Base-by-base conservation (phyloP, 2,797 vertebrate species). In the Pampus argenteus region DNA sequence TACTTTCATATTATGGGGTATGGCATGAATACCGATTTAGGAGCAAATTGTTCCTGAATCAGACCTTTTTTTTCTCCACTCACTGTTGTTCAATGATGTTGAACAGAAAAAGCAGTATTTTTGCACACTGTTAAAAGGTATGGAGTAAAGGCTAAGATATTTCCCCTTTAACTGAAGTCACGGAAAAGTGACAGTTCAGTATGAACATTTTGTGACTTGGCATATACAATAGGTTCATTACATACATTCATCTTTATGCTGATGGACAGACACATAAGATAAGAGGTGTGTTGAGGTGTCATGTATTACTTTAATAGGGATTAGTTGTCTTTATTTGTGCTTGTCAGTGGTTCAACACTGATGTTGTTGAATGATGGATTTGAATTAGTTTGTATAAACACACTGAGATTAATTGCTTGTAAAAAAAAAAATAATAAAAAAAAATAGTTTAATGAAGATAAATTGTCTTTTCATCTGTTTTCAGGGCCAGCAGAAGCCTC, bases 401-500 rank as follows among this genome's bases (percentile, higher is more conserved):
- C 29, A 38, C 50, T 31, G 6, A 18, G n/a, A 57, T 28, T 23
- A 20, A 34, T 55, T 40, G 28, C 44, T 55, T 40, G 28, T 54
- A 13, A n/a, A n/a, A n/a, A n/a, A n/a, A n/a, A n/a, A n/a, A n/a
- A n/a, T n/a, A n/a, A n/a, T n/a, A n/a, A n/a, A n/a, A n/a, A n/a
- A n/a, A n/a, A n/a, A n/a, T 45, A 5, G 9, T 29, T 66, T 1
- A 52, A 8, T 38, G 6, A 44, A 61, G 13, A 42, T 45, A 0
- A 48, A 71, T 40, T 44, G 8, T 65, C 47, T 74, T 74, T 80
- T 72, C 29, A 56, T 84, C 11, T 82, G 9, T 69, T 76, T 80
- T 65, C 83, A 98, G 97, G 96, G 75, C 93, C 96, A 72, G 86
- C 95, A 76, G 96, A 97, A 74, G 91, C 91, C 76, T 93, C 95